Evolutionary conservation across 2,113 vertebrate genomes (phyloP).

Genomic region (Ia io): DNA sequence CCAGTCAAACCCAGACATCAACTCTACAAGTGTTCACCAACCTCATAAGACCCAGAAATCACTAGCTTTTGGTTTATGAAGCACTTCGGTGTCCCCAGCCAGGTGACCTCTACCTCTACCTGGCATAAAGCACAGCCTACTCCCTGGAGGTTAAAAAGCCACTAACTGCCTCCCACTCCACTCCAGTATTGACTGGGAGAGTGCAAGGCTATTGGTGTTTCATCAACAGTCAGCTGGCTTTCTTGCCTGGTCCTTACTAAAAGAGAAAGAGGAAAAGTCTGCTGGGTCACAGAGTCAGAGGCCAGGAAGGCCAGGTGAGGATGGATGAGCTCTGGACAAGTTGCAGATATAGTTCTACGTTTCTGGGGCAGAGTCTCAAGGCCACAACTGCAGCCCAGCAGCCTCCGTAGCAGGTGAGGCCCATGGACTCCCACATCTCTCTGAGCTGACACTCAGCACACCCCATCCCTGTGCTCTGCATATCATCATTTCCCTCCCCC

Average conservation of each 20-base stretch:
- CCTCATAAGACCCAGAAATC: slow-evolving; percentile 49
- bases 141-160: slow-evolving; percentile 37
- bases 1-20: not conserved
- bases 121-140: slow-evolving; percentile 29
- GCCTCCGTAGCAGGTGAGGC: not conserved
- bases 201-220: not conserved
- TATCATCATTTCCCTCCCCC: not conserved
- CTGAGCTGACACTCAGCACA: not conserved
- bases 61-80: slow-evolving; percentile 50
- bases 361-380: not conserved
- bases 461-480: not conserved
- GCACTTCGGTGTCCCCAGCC: not conserved
- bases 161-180: slow-evolving; percentile 43
- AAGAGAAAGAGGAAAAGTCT: not conserved
- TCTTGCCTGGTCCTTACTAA: not conserved
- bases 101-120: not conserved
- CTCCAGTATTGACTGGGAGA: slow-evolving; percentile 21
- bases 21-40: not conserved
- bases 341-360: not conserved
- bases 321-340: not conserved
- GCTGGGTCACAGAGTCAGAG: not conserved
- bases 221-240: not conserved
- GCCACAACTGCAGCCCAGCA: not conserved
- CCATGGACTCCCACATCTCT: not conserved
- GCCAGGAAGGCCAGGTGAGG: not conserved